Conservation (phyloP, 1,140 invertebrate genomes). For the Sarcophaga peregrina region DNA sequence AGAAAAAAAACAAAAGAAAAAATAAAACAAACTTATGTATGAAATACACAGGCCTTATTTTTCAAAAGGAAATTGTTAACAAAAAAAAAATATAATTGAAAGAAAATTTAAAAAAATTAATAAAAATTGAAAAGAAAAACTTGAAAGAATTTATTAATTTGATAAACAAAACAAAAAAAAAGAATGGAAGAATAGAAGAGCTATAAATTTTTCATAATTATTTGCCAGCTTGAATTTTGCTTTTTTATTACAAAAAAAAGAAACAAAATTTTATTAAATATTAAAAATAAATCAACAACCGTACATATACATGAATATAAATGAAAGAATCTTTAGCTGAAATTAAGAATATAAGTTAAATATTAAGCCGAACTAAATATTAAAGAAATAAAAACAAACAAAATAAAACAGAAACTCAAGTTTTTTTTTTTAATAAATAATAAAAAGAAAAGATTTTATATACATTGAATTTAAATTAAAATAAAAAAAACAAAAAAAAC, state of each 20-base stretch:
- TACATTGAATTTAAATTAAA: too few relatives aligned
- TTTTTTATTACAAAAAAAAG: not conserved
- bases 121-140: not conserved
- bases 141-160: conserved; percentile 27
- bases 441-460: not conserved
- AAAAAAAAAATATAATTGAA: not conserved
- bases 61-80: conserved; percentile 16
- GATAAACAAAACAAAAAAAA: not conserved
- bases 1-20: not conserved
- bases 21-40: conserved; percentile 28
- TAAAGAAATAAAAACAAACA: not conserved
- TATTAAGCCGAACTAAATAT: not conserved
- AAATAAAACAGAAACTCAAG: too few relatives aligned
- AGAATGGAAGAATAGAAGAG: not conserved
- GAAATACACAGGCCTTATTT: conserved; percentile 40
- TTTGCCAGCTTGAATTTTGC: not conserved
- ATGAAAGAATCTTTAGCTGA: conserved; percentile 12
- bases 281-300: not conserved
- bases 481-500: too few relatives aligned
- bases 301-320: not conserved
- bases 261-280: too few relatives aligned
- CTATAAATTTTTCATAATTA: not conserved
- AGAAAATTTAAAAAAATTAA: conserved; percentile 7
- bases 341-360: not conserved
- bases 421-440: not conserved